These are phyloP conservation scores for Rapana venosa DNA, from an alignment of 2,888 invertebrate species.

Conservation along the genomic window DNA sequence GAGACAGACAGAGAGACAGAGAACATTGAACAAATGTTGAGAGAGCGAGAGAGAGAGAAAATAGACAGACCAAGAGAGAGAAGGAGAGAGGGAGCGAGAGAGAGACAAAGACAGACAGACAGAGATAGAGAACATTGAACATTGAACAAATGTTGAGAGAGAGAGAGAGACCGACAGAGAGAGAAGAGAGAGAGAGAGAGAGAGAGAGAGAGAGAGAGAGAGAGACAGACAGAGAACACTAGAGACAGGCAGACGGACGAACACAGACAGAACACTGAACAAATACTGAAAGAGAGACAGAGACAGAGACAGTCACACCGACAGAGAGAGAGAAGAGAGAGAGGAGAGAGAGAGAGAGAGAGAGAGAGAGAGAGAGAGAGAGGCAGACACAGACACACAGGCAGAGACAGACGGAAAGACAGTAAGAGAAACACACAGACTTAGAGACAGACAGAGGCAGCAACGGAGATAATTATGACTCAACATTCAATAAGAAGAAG, in stretches of 20 bases:
- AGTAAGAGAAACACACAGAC: too few species aligned
- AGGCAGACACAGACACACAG: background rate
- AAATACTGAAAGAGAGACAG: background rate
- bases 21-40: background rate
- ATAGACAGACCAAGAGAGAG: background rate
- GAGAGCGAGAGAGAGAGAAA: background rate
- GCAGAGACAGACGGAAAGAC: background rate
- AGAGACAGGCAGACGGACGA: background rate
- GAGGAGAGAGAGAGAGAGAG: background rate
- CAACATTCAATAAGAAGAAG: background rate
- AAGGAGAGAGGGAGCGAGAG: background rate
- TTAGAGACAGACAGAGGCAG: background rate
- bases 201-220: background rate
- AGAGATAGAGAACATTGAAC: background rate
- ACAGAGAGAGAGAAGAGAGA: background rate
- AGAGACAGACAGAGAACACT: too few species aligned
- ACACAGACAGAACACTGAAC: too few species aligned
- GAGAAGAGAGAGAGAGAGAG: background rate
- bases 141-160: background rate
- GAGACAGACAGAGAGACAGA: background rate
- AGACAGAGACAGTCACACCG: background rate
- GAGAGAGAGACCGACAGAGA: background rate
- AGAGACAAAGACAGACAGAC: background rate
- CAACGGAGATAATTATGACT: background rate
- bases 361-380: background rate